phyloP scores from a whole-genome alignment of 2,113 vertebrate species.

The Engraulis encrasicolus region DNA sequence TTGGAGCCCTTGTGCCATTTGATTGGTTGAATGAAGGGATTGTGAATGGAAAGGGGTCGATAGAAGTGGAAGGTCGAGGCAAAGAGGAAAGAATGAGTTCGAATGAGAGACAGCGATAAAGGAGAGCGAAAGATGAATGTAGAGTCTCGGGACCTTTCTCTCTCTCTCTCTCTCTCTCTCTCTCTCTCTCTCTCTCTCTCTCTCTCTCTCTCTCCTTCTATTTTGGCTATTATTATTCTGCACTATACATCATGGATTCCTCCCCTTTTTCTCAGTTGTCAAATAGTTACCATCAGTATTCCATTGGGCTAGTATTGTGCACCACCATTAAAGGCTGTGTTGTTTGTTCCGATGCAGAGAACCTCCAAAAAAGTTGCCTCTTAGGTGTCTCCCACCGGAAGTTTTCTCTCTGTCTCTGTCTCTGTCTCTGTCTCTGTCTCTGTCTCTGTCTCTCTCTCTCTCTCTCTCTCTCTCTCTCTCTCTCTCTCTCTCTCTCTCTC shows the following conservation, averaged over 20 bases:
- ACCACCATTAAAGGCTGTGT: background rate
- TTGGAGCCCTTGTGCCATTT: too few species aligned
- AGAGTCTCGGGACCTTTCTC: too few species aligned
- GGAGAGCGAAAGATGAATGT: too few species aligned
- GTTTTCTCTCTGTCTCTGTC: background rate
- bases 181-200: background rate
- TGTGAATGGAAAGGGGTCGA: too few species aligned
- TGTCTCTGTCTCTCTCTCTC: background rate
- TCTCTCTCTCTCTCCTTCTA: background rate
- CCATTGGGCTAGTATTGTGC: background rate
- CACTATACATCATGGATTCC: too few species aligned
- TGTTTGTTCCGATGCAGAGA: background rate
- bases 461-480: background rate
- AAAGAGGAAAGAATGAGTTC: too few species aligned
- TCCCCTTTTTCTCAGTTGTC: background rate
- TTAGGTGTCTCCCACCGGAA: too few species aligned
- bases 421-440: background rate
- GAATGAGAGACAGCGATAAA: too few species aligned
- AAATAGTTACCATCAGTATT: background rate
- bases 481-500: background rate
- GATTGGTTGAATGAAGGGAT: too few species aligned
- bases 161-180: too few species aligned
- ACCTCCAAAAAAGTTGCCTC: background rate
- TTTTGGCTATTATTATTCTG: too few species aligned
- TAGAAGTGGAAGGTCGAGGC: too few species aligned